A percentile compares a stretch with the other conserved stretches of the same genome.
These are phyloP conservation scores for Gibbula magus DNA, from an alignment of 2,888 invertebrate genomes.

Conservation along the genomic window DNA sequence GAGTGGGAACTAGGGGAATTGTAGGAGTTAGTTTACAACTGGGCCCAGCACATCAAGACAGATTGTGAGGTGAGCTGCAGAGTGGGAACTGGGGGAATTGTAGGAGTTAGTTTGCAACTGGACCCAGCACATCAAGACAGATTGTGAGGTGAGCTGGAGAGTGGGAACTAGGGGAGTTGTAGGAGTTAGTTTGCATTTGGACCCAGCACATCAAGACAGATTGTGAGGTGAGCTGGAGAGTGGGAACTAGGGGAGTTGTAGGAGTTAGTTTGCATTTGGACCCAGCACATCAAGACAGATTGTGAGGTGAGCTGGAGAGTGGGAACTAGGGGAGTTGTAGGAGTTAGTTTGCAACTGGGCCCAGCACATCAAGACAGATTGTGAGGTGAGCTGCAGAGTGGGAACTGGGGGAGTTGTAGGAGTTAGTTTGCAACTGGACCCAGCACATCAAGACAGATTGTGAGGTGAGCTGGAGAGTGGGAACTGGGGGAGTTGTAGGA, in stretches of 20 bases:
- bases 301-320: slow-evolving; percentile 79
- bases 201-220: slow-evolving; percentile 85
- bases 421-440: slow-evolving; percentile 78
- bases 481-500: neutral
- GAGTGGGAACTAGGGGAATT: neutral
- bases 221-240: slow-evolving; percentile 79
- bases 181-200: slow-evolving; percentile 77
- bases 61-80: slow-evolving; percentile 80
- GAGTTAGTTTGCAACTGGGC: slow-evolving; percentile 78
- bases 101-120: slow-evolving; percentile 77
- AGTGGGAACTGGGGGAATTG: neutral
- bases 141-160: slow-evolving; percentile 80
- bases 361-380: slow-evolving; percentile 86
- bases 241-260: neutral
- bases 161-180: neutral
- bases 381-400: slow-evolving; percentile 77
- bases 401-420: neutral
- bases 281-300: slow-evolving; percentile 85
- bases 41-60: slow-evolving; percentile 86
- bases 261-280: slow-evolving; percentile 77
- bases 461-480: slow-evolving; percentile 74
- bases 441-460: slow-evolving; percentile 87
- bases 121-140: slow-evolving; percentile 85
- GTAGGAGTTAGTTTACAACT: slow-evolving; percentile 73
- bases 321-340: neutral